phyloP scores from a whole-genome alignment of 92 coral and sea anemone species.

The Nematostella vectensis region DNA sequence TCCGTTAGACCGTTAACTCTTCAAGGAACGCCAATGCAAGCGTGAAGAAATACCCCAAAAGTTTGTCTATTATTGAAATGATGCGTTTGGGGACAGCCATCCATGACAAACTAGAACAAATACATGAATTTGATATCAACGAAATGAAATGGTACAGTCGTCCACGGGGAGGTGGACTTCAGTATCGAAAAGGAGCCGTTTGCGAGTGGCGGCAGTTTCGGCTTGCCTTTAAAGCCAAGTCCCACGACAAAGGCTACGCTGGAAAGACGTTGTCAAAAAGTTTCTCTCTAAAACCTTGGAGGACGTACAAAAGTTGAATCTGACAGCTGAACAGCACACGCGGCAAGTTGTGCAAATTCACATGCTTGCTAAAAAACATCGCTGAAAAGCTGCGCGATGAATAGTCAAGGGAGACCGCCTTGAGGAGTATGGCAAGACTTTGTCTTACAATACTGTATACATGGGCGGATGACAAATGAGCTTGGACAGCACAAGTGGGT shows the following conservation, averaged over 20 bases:
- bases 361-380: slow-evolving; percentile 5
- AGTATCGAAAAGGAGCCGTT: slow-evolving; percentile 15
- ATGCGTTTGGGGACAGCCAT: background rate
- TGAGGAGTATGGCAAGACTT: slow-evolving; percentile 15
- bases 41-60: background rate
- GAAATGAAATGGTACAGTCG: slow-evolving; percentile 21
- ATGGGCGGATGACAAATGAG: slow-evolving; percentile 27
- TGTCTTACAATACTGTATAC: slow-evolving; percentile 14
- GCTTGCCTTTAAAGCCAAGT: slow-evolving; percentile 20
- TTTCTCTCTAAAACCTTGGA: slow-evolving; percentile 8
- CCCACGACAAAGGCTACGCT: slow-evolving; percentile 7
- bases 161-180: slow-evolving; percentile 10
- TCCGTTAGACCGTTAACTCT: background rate
- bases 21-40: background rate
- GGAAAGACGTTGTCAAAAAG: slow-evolving; percentile 24
- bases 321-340: slow-evolving; percentile 27
- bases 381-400: slow-evolving; percentile 1
- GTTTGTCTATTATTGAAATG: background rate
- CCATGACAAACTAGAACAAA: background rate
- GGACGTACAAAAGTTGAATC: slow-evolving; percentile 1
- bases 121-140: slow-evolving; percentile 10
- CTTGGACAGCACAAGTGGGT: slow-evolving; percentile 2
- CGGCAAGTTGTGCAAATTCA: slow-evolving; percentile 25
- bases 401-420: slow-evolving; percentile 2
- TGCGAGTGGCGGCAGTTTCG: slow-evolving; percentile 26